Base-by-base conservation (phyloP, 30 jellyfish, hydroid and myxozoan genomes). In the Turritopsis dohrnii region DNA sequence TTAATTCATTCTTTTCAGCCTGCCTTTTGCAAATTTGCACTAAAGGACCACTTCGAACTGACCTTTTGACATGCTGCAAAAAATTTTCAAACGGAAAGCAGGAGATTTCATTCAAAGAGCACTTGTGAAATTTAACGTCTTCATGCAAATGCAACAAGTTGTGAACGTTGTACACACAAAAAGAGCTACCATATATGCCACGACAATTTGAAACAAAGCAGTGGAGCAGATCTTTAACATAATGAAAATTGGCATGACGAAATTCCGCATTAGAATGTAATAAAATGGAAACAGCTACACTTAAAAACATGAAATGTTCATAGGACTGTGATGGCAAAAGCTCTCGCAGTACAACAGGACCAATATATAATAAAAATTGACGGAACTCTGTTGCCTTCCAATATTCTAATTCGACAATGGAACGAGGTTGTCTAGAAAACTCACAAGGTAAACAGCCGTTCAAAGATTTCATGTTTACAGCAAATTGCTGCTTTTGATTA, bases 111-210 rank as follows among this genome's bases (percentile, higher is more conserved):
- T 85, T 85, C 26, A 85, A 79, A 21, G 93, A 85, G 31, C 89
- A 52, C 21, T 77, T 52, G 52, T 53, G 76, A 79, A 75, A 72
- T 21, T 72, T 28, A 75, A 28, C 88, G 83, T 83, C 92, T 29
- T 82, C 88, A 75, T 65, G 88, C 9, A 87, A 53, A 74, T 87
- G 91, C 71, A 88, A 76, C 19, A 88, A 77, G 65, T 54, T 25
- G 71, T 83, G 96, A n/a, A 88, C 90, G 75, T 88, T 88, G 84
- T 88, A 88, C 52, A 88, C 96, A 72, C n/a, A n/a, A n/a, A n/a
- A n/a, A n/a, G n/a, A n/a, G n/a, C n/a, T n/a, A n/a, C n/a, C n/a
- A n/a, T n/a, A n/a, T n/a, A n/a, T n/a, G n/a, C n/a, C n/a, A n/a
- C n/a, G n/a, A n/a, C n/a, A n/a, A n/a, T n/a, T n/a, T 31, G 13